Conservation (phyloP, 2,113 vertebrate genomes). For the Aspidoscelis tigris region DNA sequence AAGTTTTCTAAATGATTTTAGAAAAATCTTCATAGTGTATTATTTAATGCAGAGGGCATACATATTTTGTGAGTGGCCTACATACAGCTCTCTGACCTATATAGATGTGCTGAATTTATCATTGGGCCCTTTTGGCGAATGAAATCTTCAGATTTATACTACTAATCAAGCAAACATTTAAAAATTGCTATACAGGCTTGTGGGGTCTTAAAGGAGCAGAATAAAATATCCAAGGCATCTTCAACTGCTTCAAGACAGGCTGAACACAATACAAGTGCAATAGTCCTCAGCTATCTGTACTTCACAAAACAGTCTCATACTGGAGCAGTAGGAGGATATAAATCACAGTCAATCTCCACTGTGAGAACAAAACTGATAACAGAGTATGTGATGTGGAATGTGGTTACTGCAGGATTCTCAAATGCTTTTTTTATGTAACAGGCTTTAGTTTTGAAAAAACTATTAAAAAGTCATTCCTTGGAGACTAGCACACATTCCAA, state of each 20-base stretch:
- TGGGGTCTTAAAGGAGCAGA: not conserved
- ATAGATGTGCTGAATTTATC: not conserved
- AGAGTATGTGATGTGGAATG: constrained; percentile 14
- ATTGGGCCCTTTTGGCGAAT: not conserved
- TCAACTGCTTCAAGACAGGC: not conserved
- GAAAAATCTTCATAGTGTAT: not conserved
- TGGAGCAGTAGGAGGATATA: not conserved
- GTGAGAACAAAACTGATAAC: constrained; percentile 35
- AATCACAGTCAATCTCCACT: constrained; percentile 47
- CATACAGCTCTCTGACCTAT: constrained; percentile 23
- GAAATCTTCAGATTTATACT: not conserved
- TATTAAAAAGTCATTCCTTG: constrained; percentile 14
- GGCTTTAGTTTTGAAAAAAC: not conserved
- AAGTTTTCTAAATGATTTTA: not conserved
- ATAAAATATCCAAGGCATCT: constrained; percentile 8
- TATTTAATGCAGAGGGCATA: not conserved
- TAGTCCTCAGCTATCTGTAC: not conserved
- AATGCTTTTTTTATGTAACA: not conserved
- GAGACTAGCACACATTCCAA: not conserved
- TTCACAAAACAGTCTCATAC: not conserved
- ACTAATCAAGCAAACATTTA: constrained; percentile 4
- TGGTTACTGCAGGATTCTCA: constrained; percentile 27
- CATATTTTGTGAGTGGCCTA: constrained; percentile 8
- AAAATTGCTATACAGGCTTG: not conserved
- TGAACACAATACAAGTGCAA: not conserved